phyloP scores from a whole-genome alignment of 2,888 invertebrate genomes.

The Hydroisotoma schaefferi region DNA sequence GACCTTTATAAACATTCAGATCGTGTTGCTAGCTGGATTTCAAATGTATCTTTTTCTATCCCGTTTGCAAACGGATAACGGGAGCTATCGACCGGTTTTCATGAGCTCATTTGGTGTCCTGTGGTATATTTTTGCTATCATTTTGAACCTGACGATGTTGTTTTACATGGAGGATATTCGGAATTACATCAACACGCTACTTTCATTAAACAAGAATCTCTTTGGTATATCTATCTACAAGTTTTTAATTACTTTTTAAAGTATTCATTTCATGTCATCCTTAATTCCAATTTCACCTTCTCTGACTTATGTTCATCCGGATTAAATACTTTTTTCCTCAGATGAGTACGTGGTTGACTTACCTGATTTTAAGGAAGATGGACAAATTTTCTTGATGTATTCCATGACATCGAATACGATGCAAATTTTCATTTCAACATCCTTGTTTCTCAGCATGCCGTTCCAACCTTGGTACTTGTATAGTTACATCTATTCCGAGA shows the following conservation, averaged over 20 bases:
- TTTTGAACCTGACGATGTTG: too few relatives aligned
- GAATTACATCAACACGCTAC: too few relatives aligned
- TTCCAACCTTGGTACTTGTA: constrained; percentile 36
- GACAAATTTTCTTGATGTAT: constrained; percentile 19
- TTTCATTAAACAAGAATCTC: too few relatives aligned
- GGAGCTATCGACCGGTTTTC: constrained; percentile 21
- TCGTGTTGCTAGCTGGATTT: constrained; percentile 11
- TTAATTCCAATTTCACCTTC: neutral
- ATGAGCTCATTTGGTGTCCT: constrained; percentile 18
- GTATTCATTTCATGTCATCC: neutral
- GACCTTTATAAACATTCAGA: constrained; percentile 19
- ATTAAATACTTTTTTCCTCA: neutral
- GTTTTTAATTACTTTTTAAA: neutral
- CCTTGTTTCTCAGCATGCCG: constrained; percentile 25
- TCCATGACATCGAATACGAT: constrained; percentile 23
- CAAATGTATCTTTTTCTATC: constrained; percentile 22
- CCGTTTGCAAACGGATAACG: neutral
- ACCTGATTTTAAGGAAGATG: constrained; percentile 22
- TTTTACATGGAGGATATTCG: too few relatives aligned
- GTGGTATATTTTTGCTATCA: constrained; percentile 24
- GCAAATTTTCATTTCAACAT: constrained; percentile 23
- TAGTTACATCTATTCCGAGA: constrained; percentile 24
- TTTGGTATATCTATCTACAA: neutral
- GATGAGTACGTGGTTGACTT: constrained; percentile 20
- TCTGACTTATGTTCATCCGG: too few relatives aligned